These are phyloP conservation scores for Eleginops maclovinus DNA, from an alignment of 2,113 vertebrate species.

Conservation along the genomic window DNA sequence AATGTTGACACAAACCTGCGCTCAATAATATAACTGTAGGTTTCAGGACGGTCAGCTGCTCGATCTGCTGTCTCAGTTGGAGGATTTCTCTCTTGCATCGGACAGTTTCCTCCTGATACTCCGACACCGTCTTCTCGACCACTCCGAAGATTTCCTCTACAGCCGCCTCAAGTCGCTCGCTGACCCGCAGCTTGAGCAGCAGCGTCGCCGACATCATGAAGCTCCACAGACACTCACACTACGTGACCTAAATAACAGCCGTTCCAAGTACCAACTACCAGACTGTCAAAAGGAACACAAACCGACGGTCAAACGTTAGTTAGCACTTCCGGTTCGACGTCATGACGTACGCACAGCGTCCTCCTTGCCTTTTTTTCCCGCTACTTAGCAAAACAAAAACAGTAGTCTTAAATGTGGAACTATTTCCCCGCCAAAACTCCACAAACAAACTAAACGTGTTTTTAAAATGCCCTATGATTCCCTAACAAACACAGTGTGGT, in stretches of 20 bases:
- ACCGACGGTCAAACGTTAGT: no score
- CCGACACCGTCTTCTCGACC: constrained; percentile 18
- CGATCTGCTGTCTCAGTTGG: constrained; percentile 7
- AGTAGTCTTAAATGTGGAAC: no score
- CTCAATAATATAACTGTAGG: not conserved
- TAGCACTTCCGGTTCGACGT: not conserved
- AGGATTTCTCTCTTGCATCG: constrained; percentile 14
- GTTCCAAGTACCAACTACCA: not conserved
- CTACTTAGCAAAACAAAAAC: no score
- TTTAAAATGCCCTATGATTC: no score
- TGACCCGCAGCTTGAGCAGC: constrained; percentile 18
- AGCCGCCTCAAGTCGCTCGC: not conserved
- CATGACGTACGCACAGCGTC: no score
- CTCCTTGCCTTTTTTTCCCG: no score
- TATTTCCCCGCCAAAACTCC: no score
- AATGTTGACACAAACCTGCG: constrained; percentile 7
- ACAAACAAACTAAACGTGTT: no score
- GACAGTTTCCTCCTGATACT: constrained; percentile 9
- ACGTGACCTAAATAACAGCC: not conserved
- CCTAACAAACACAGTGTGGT: no score
- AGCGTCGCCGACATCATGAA: constrained; percentile 1
- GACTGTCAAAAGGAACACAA: not conserved
- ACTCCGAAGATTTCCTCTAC: constrained; percentile 27
- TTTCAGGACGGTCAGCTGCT: constrained; percentile 14
- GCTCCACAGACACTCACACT: not conserved